Conservation (phyloP, 2,888 invertebrate genomes). For the Mimachlamys varia region DNA sequence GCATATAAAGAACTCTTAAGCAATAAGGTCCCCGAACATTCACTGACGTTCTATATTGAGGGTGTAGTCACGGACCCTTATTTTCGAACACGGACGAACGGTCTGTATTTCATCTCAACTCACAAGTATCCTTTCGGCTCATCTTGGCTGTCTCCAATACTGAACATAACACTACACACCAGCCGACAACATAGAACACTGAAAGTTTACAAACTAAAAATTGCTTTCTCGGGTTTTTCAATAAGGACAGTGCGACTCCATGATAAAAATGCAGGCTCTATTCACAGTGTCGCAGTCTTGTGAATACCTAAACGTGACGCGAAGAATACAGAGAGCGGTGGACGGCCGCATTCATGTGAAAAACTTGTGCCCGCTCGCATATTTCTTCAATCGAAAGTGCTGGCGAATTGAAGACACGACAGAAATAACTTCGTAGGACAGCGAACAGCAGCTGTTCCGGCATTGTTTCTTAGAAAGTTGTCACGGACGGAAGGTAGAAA, state of each 20-base stretch:
- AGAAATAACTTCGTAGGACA: not conserved
- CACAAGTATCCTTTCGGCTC: not conserved
- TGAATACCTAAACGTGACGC: constrained; percentile 38
- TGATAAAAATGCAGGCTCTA: constrained; percentile 44
- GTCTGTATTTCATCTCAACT: not conserved
- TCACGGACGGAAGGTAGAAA: not conserved
- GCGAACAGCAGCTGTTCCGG: not conserved
- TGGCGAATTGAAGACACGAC: not conserved
- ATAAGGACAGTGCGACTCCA: constrained; percentile 42
- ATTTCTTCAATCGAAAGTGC: constrained; percentile 31
- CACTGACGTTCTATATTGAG: not conserved
- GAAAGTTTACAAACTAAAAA: constrained; percentile 49
- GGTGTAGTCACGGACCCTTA: not conserved
- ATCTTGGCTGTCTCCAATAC: constrained; percentile 5
- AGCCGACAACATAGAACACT: not conserved
- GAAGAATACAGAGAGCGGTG: constrained; percentile 43
- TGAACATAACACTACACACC: not conserved
- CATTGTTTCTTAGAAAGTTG: not conserved
- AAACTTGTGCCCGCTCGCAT: constrained; percentile 38
- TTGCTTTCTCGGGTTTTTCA: constrained; percentile 47
- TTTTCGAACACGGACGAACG: not conserved
- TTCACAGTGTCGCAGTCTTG: constrained; percentile 36
- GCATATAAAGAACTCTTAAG: not conserved
- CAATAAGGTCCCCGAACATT: not conserved
- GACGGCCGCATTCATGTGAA: constrained; percentile 44